Conservation (phyloP, 2,797 vertebrate genomes). For the Myripristis murdjan region DNA sequence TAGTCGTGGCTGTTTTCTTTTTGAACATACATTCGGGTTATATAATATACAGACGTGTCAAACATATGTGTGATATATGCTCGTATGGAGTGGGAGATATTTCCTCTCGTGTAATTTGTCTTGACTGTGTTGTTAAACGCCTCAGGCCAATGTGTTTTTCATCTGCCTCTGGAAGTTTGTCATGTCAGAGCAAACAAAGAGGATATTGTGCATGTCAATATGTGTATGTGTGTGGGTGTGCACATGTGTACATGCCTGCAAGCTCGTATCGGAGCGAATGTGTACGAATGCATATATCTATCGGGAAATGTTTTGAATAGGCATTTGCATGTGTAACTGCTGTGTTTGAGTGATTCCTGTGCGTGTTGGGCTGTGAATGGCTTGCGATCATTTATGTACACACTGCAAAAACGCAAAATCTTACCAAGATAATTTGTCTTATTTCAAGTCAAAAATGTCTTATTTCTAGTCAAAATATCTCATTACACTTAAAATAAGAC, state of each 20-base stretch:
- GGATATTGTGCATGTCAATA: neutral
- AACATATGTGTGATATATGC: neutral
- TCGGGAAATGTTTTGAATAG: too few species aligned
- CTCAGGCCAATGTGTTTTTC: neutral
- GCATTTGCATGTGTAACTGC: neutral
- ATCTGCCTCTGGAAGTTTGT: neutral
- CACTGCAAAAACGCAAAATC: too few species aligned
- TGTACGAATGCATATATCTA: neutral
- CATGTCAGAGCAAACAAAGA: neutral
- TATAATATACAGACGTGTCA: conserved; percentile 12
- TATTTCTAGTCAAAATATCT: too few species aligned
- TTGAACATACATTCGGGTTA: conserved; percentile 28
- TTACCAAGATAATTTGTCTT: too few species aligned
- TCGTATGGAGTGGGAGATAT: neutral
- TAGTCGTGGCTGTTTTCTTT: conserved; percentile 20
- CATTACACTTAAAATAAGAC: too few species aligned
- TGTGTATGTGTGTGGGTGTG: conserved; percentile 9
- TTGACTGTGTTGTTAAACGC: too few species aligned
- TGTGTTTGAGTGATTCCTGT: rapidly evolving
- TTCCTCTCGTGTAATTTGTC: neutral
- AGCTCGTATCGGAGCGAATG: neutral
- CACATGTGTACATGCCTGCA: neutral
- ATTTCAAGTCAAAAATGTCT: too few species aligned
- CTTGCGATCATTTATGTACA: too few species aligned
- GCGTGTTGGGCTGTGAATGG: too few species aligned